Percentiles rank a stretch among this genome's conserved stretches.
Conservation (phyloP, 2,113 vertebrate genomes). For the Saimiri boliviensis region DNA sequence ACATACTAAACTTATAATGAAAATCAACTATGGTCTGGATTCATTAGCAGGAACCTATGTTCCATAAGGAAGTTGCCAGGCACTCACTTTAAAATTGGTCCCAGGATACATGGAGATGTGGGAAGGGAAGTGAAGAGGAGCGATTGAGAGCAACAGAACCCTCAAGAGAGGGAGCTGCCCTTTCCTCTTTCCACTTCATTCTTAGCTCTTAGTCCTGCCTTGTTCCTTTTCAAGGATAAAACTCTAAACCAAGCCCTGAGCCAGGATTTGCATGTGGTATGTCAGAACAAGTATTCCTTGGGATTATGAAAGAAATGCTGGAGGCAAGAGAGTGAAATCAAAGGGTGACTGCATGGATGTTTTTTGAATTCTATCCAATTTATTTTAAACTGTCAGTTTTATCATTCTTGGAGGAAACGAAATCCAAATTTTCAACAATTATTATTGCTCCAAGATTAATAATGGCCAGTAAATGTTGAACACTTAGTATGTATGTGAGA, state of each 20-base stretch:
- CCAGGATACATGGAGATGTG: not conserved
- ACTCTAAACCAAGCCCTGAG: constrained; percentile 6
- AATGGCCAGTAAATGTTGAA: not conserved
- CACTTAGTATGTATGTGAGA: not conserved
- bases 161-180: not conserved
- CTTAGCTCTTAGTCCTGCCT: constrained; percentile 17
- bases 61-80: not conserved
- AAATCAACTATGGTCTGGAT: not conserved
- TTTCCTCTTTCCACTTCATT: not conserved
- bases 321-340: not conserved
- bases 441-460: not conserved
- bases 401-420: not conserved
- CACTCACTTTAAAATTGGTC: not conserved
- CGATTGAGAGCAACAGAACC: not conserved
- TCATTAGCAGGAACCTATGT: not conserved
- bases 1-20: not conserved
- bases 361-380: not conserved
- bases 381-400: constrained; percentile 11
- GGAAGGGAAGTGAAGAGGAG: not conserved
- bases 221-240: constrained; percentile 28
- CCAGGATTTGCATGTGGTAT: not conserved
- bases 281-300: constrained; percentile 1
- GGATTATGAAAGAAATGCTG: constrained; percentile 20
- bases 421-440: not conserved
- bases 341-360: not conserved